Evolutionary conservation across 2,888 invertebrate species (phyloP), one percentile per base, ranked within the genome.

Genomic region (Folsomia candida): DNA sequence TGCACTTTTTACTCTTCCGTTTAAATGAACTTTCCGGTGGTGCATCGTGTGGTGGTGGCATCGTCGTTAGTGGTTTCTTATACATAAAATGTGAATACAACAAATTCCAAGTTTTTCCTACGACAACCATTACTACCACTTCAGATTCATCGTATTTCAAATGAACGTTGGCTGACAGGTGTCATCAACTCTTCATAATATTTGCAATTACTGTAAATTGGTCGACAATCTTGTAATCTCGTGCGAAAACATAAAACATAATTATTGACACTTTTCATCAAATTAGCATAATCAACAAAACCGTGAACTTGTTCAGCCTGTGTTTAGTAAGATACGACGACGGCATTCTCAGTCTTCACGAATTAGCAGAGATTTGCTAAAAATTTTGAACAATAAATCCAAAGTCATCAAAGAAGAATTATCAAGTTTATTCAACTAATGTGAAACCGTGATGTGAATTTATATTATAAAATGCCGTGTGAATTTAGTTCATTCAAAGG

Each of bases 161-260:
- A n/a, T n/a, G n/a, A n/a, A n/a, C n/a, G n/a, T n/a, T n/a, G 57
- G 6, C 25, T 59, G 22, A 59, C 9, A 57, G 59, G 59, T 59
- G 59, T 59, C 59, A 59, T 24, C 59, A 59, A 59, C 62, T 26
- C 27, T 18, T 60, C 26, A 25, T 20, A 57, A 22, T 51, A 37
- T 51, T 64, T n/a, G 22, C 47, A 51, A 64, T 64, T 64, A 64
- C 64, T 64, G 64, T 64, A 64, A 64, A 64, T 64, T 51, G 51
- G 25, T 64, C 51, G 11, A 27, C 47, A 28, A 22, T 22, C 28
- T 3, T 9, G 29, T 26, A n/a, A 24, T 47, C 47, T 18, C 47
- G 18, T 11, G n/a, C n/a, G n/a, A n/a, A n/a, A n/a, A n/a, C n/a
- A n/a, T n/a, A n/a, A n/a, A n/a, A n/a, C n/a, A n/a, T n/a, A n/a